Percentiles rank a stretch among this genome's conserved stretches.
phyloP scores from a whole-genome alignment of 1,140 invertebrate genomes.

The Drosophila busckii region DNA sequence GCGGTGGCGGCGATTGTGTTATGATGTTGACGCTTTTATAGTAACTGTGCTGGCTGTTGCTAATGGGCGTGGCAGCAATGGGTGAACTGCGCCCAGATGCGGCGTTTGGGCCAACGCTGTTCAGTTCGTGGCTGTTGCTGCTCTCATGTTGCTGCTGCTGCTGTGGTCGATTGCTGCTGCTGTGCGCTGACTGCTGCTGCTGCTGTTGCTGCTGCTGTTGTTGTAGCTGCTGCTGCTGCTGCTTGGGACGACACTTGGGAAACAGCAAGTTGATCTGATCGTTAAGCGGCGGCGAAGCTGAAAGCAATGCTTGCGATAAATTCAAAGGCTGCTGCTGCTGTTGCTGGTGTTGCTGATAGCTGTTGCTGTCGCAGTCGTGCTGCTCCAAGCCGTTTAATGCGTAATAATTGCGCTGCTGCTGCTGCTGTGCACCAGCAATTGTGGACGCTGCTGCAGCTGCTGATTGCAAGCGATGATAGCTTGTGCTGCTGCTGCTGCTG shows the following conservation, averaged over 20 bases:
- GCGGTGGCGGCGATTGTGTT: conserved; percentile 74
- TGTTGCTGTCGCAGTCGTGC: conserved; percentile 22
- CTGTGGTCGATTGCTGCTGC: conserved; percentile 31
- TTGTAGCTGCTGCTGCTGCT: conserved; percentile 33
- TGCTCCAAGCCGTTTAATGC: conserved; percentile 30
- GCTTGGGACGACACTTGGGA: conserved; percentile 88
- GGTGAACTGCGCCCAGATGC: conserved; percentile 4
- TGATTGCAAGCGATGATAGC: conserved; percentile 34
- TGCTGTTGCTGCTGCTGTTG: conserved; percentile 16
- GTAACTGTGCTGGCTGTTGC: conserved; percentile 50
- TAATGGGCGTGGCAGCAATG: conserved; percentile 29
- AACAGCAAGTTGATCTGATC: conserved; percentile 90
- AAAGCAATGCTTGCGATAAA: conserved; percentile 75
- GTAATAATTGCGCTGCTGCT: conserved; percentile 30
- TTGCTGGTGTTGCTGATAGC: conserved; percentile 28
- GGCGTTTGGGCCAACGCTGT: too few species aligned
- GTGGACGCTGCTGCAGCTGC: conserved; percentile 22
- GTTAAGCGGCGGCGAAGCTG: conserved; percentile 79
- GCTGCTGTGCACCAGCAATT: conserved; percentile 6
- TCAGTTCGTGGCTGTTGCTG: conserved; percentile 11
- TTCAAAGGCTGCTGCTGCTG: conserved; percentile 51
- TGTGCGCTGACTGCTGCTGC: conserved; percentile 8
- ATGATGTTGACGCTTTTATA: conserved; percentile 76
- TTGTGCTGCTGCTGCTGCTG: conserved; percentile 30
- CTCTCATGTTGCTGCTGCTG: conserved; percentile 18